A percentile compares a stretch with the other conserved stretches of the same genome.
Evolutionary conservation across 2,113 vertebrate genomes (phyloP).

Genomic region (Ptilonorhynchus violaceus): DNA sequence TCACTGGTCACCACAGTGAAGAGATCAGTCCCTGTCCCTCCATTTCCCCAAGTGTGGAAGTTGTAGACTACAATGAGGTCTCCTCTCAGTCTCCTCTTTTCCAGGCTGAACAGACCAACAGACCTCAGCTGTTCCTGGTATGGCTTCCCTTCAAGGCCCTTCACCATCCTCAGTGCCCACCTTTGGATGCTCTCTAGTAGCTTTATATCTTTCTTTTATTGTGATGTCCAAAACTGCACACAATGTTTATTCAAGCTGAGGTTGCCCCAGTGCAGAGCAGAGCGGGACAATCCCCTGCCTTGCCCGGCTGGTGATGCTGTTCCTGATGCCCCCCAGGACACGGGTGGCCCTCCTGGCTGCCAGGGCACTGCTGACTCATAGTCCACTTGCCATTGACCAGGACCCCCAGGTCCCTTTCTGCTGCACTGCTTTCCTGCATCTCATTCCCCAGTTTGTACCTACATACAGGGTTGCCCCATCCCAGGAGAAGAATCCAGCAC

Average conservation of each 20-base stretch:
- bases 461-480: too few relatives aligned
- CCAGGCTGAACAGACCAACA: background rate
- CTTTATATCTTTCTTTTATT: background rate
- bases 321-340: background rate
- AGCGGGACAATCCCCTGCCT: background rate
- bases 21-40: background rate
- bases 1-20: background rate
- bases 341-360: fast-evolving
- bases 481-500: background rate
- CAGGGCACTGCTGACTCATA: background rate
- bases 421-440: background rate
- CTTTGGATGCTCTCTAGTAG: background rate
- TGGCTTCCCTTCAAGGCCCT: fast-evolving
- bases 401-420: background rate
- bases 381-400: fast-evolving
- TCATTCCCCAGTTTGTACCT: background rate
- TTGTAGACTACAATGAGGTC: fast-evolving
- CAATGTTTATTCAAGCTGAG: background rate
- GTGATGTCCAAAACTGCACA: background rate
- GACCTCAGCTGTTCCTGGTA: background rate
- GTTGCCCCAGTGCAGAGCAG: background rate
- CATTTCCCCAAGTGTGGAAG: background rate
- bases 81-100: background rate
- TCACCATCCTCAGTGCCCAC: background rate
- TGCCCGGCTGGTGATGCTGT: fast-evolving